phyloP scores from a whole-genome alignment of 2,888 invertebrate species.

The Amiota minor region DNA sequence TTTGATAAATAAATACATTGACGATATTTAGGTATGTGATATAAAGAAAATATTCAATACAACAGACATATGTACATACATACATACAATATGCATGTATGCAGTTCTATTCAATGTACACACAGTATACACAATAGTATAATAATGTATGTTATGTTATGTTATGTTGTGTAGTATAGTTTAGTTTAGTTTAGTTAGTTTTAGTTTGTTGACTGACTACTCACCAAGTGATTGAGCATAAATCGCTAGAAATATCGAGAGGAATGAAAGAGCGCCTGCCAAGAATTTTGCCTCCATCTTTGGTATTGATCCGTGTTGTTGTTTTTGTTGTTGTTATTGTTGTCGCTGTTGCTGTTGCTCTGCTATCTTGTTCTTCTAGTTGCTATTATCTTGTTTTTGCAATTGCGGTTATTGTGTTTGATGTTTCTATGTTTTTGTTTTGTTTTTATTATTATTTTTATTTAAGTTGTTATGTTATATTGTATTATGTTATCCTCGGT shows the following conservation, averaged over 20 bases:
- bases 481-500: constrained; percentile 32
- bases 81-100: constrained; percentile 13
- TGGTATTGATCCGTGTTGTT: constrained; percentile 71
- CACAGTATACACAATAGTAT: neutral
- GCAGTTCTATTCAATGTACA: neutral
- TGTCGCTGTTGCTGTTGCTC: constrained; percentile 39
- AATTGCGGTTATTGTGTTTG: constrained; percentile 41
- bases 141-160: constrained; percentile 40
- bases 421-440: constrained; percentile 34
- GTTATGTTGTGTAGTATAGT: neutral
- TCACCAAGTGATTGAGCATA: constrained; percentile 72
- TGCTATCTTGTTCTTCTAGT: constrained; percentile 42
- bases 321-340: constrained; percentile 39
- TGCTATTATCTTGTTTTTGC: constrained; percentile 37
- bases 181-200: neutral
- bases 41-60: too few relatives aligned
- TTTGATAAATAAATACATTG: too few relatives aligned
- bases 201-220: constrained; percentile 42
- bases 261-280: constrained; percentile 72
- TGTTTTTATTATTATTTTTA: constrained; percentile 23
- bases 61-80: neutral
- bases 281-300: constrained; percentile 73
- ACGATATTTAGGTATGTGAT: too few relatives aligned
- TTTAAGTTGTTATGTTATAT: constrained; percentile 25
- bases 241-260: constrained; percentile 73